Evolutionary conservation across 2,888 invertebrate genomes (phyloP).

Genomic region (Hirtodrosophila confusa): DNA sequence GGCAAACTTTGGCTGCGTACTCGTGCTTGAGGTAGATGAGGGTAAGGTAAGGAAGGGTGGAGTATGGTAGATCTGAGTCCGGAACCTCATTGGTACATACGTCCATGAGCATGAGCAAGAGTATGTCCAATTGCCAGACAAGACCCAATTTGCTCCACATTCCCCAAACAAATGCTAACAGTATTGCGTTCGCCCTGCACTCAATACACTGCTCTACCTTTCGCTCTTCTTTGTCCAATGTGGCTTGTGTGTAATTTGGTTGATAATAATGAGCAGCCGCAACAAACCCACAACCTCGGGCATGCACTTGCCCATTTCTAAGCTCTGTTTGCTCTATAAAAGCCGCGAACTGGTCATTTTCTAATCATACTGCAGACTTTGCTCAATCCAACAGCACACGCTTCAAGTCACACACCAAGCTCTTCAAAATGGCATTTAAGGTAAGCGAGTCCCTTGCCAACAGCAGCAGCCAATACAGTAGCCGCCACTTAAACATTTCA

Average conservation of each 20-base stretch:
- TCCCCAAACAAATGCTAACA: conserved; percentile 51
- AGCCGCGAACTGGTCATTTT: conserved; percentile 33
- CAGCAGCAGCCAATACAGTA: not conserved
- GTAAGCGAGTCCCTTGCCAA: conserved; percentile 35
- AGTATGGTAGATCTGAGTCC: conserved; percentile 40
- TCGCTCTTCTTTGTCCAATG: conserved; percentile 46
- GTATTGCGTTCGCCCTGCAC: conserved; percentile 47
- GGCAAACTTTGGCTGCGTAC: conserved; percentile 29
- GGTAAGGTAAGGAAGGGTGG: too few species aligned
- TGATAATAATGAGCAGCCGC: conserved; percentile 35
- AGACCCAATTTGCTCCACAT: conserved; percentile 74
- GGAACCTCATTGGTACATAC: conserved; percentile 46
- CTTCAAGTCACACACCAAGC: conserved; percentile 42
- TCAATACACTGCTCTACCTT: conserved; percentile 29
- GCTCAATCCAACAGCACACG: conserved; percentile 46
- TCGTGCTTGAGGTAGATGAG: conserved; percentile 16
- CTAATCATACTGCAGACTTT: conserved; percentile 63
- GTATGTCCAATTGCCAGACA: conserved; percentile 65
- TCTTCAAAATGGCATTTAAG: conserved; percentile 78
- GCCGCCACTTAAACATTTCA: conserved; percentile 13
- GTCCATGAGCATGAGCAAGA: conserved; percentile 46
- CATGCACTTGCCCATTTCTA: conserved; percentile 45
- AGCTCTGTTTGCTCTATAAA: conserved; percentile 56
- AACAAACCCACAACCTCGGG: conserved; percentile 46
- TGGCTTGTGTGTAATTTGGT: conserved; percentile 32